These are phyloP conservation scores for Odontomachus brunneus DNA, from an alignment of 1,140 invertebrate genomes.

Conservation along the genomic window DNA sequence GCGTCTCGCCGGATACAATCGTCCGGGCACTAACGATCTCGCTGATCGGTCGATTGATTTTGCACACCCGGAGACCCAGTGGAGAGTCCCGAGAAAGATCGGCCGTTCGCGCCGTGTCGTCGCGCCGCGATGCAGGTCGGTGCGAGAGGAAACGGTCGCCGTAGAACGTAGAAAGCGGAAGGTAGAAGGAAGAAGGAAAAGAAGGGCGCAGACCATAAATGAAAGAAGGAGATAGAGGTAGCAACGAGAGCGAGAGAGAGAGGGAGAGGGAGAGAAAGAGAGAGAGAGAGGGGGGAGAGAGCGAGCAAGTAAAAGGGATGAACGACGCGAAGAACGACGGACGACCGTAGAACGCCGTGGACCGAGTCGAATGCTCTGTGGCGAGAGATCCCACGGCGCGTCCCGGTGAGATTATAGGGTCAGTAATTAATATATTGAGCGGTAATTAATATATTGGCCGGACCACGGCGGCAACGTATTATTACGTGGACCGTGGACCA, in stretches of 20 bases:
- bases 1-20: neutral
- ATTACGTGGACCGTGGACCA: slow-evolving; percentile 73
- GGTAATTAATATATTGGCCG: slow-evolving; percentile 83
- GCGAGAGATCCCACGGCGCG: slow-evolving; percentile 63
- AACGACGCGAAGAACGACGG: neutral
- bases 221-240: neutral
- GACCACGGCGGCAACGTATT: slow-evolving; percentile 76
- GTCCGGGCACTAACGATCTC: slow-evolving; percentile 34
- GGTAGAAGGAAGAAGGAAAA: neutral
- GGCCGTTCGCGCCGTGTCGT: neutral
- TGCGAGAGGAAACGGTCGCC: too few relatives aligned
- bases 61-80: neutral
- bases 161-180: slow-evolving; percentile 10
- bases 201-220: neutral
- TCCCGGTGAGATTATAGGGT: slow-evolving; percentile 79
- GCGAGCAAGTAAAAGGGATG: neutral
- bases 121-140: neutral
- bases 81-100: slow-evolving; percentile 2
- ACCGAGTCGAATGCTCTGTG: slow-evolving; percentile 38
- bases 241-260: neutral
- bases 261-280: neutral
- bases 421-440: slow-evolving; percentile 83
- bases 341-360: slow-evolving; percentile 18
- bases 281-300: neutral
- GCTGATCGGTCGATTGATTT: neutral